Percentiles rank a stretch among this genome's conserved stretches.
Conservation (phyloP, 2,113 vertebrate species). For the Tragelaphus scriptus region DNA sequence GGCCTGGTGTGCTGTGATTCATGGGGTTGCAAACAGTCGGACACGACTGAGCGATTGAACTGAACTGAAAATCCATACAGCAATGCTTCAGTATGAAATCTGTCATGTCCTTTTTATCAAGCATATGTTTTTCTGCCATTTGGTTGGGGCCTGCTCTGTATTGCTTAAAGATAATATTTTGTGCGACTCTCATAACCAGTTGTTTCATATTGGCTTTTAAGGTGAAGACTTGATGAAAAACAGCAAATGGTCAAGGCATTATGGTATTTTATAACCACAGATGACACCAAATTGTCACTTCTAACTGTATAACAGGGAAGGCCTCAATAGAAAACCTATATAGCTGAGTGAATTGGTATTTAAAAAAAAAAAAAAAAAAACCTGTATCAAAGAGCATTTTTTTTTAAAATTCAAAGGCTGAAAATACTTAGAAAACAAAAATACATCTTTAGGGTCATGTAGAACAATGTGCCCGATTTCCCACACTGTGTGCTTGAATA, state of each 20-base stretch:
- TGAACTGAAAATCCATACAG: background rate
- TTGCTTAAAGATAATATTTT: background rate
- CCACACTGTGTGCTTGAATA: background rate
- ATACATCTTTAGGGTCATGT: background rate
- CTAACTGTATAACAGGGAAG: background rate
- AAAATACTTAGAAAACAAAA: background rate
- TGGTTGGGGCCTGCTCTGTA: background rate
- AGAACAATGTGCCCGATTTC: background rate
- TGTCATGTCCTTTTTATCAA: background rate
- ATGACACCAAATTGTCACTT: conserved; percentile 44
- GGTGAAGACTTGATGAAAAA: background rate
- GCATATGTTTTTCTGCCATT: background rate
- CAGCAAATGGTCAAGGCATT: background rate
- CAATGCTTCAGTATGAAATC: background rate
- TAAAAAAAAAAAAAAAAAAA: background rate
- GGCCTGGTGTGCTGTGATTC: too few relatives aligned
- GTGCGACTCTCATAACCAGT: background rate
- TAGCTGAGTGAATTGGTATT: background rate
- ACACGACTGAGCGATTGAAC: too few relatives aligned
- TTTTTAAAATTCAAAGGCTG: background rate
- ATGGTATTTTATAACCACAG: background rate
- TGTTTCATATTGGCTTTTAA: background rate
- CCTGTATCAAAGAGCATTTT: background rate
- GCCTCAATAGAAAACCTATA: background rate
- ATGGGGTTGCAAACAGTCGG: too few relatives aligned